Base-by-base conservation (phyloP, 2,888 invertebrate species). In the Habrosyne pyritoides region DNA sequence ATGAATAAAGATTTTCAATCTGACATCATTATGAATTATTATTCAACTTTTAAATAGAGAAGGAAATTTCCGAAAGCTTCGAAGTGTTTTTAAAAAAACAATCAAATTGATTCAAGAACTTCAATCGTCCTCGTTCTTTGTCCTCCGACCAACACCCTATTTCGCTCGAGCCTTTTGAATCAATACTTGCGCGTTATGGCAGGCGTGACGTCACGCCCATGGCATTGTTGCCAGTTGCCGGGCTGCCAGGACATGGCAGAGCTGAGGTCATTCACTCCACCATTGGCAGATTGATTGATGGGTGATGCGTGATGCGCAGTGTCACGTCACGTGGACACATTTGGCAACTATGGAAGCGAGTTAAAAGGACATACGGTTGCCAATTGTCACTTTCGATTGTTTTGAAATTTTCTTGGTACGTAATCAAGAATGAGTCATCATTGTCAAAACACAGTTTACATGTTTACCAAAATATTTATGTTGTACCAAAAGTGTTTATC, bases 261-360 rank as follows among this genome's bases (percentile, higher is more conserved):
- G 61, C 63, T 66, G 71, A 74, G 87, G 87, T 87, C 87, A 69
- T 86, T 86, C 82, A 84, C 85, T 33, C 33, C 33, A 49, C 53
- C 53, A 59, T 56, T 60, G 55, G 63, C 52, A 10, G 14, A 42
- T 53, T 83, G 86, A 87, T 83, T 79, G 85, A 87, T 84, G 74
- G 75, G 61, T 53, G 64, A 62, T 68, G 83, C 87, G 87, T 86
- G 86, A 69, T 53, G 57, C 33, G 55, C 33, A 59, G 46, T 53
- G 64, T 65, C 69, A 65, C 72, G 65, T 61, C 67, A 54, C 55
- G 51, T 28, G 60, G 63, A 64, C 64, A 63, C 71, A 71, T 73
- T 74, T 73, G 73, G 68, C 73, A 69, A 66, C 61, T 64, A 52
- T 61, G 53, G 60, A 50, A 42, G 18, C 42, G 14, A 18, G 18